Percentiles rank a stretch among this genome's conserved stretches.
Evolutionary conservation across 1,140 invertebrate species (phyloP).

Genomic region (Oscheius sp.): DNA sequence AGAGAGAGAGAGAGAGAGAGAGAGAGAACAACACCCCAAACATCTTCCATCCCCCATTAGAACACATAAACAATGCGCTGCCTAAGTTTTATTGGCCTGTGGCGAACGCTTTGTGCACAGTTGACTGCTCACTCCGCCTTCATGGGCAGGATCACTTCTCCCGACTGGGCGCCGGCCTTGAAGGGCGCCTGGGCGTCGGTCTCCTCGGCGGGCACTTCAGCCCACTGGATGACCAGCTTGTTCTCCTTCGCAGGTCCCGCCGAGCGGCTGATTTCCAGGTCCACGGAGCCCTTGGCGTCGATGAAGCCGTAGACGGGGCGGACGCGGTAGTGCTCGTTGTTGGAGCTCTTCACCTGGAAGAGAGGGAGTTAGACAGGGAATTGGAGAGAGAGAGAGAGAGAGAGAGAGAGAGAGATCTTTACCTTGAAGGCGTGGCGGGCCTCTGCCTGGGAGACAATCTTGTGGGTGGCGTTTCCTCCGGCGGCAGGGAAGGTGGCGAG

Average conservation of each 20-base stretch:
- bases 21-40: too few relatives aligned
- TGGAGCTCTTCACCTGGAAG: constrained; percentile 45
- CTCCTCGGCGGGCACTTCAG: constrained; percentile 50
- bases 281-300: constrained; percentile 34
- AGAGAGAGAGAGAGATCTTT: too few relatives aligned
- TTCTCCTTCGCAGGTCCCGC: constrained; percentile 50
- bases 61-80: too few relatives aligned
- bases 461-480: constrained; percentile 32
- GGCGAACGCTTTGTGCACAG: too few relatives aligned
- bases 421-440: constrained; percentile 45
- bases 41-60: too few relatives aligned
- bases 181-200: constrained; percentile 46
- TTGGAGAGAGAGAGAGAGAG: too few relatives aligned
- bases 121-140: constrained; percentile 41
- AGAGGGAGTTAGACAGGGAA: too few relatives aligned
- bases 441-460: constrained; percentile 40
- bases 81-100: too few relatives aligned
- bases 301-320: constrained; percentile 51
- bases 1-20: too few relatives aligned
- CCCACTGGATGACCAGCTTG: constrained; percentile 52
- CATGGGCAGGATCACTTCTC: constrained; percentile 43
- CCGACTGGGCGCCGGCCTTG: constrained; percentile 46
- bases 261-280: constrained; percentile 45
- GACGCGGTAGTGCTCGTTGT: constrained; percentile 50
- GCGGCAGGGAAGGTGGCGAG: too few relatives aligned